These are phyloP conservation scores for Octomys mimax DNA, from an alignment of 2,797 vertebrate species.

Conservation along the genomic window DNA sequence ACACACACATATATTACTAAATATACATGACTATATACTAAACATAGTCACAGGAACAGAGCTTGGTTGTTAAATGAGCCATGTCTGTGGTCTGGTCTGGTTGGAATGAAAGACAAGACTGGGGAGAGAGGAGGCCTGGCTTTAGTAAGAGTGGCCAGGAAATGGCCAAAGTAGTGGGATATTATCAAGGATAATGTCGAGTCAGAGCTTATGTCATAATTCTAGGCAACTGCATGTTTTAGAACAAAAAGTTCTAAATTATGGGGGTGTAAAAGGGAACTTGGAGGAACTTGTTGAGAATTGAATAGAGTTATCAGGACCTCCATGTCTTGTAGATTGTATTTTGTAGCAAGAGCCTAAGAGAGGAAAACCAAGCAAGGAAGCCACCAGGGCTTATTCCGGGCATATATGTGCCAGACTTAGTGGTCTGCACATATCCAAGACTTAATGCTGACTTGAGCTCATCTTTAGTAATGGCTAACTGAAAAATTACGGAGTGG, in stretches of 20 bases:
- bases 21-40: too few species aligned
- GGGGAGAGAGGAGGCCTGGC: background rate
- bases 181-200: background rate
- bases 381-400: background rate
- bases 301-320: background rate
- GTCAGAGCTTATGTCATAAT: background rate
- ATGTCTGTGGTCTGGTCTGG: background rate
- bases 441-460: background rate
- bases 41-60: background rate
- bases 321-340: background rate
- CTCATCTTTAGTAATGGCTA: slow-evolving; percentile 34
- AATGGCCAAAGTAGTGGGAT: background rate
- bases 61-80: background rate
- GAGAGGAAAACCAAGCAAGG: slow-evolving; percentile 11
- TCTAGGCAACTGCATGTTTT: slow-evolving; percentile 11
- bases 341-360: background rate
- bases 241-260: background rate
- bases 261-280: background rate
- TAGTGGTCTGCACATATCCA: background rate
- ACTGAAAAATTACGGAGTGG: background rate
- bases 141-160: background rate
- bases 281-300: background rate
- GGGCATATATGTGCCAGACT: background rate
- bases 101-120: background rate
- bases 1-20: too few species aligned